Evolutionary conservation across 2,888 invertebrate species (phyloP), one percentile per base, ranked within the genome.

Genomic region (Harpalus rufipes): DNA sequence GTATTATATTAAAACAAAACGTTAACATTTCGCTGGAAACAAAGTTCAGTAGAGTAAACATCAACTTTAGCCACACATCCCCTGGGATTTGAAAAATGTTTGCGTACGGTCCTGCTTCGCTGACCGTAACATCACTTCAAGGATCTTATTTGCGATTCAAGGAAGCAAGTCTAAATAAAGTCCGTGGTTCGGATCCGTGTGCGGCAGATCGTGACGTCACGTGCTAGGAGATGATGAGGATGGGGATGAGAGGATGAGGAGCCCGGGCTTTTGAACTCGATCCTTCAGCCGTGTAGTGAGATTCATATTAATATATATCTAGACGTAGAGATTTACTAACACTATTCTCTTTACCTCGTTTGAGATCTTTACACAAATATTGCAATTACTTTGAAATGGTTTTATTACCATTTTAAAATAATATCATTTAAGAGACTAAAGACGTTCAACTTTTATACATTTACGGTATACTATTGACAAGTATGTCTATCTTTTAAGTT

Each of bases 101-200:
- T 83, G 74, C 72, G 74, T 83, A 76, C 84, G 41, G 84, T 78
- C 84, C 84, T 84, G 84, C 84, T 84, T 78, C 84, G 84, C 59
- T 84, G 84, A 84, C 84, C 84, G 84, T 84, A 84, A 84, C 84
- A 84, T 84, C 84, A 76, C 78, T 61, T 84, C 74, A 51, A 32
- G 63, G 44, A 74, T 63, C 84, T 84, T 76, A 84, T 84, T 84
- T 84, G 84, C 65, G 84, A 84, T 84, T 61, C 84, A 84, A 63
- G 84, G 65, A 84, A 78, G 78, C 63, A 44, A 61, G 21, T 63
- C 78, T 84, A 78, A 84, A 84, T 84, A 84, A 84, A 58, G 76
- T 59, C 39, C 74, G 16, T 44, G 78, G 78, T 78, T 78, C 41
- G 44, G 74, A 59, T 82, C 68, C 61, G 81, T 72, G 68, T 65